These are phyloP conservation scores for Drosophila prolongata DNA, from an alignment of 2,888 invertebrate genomes.

Conservation along the genomic window DNA sequence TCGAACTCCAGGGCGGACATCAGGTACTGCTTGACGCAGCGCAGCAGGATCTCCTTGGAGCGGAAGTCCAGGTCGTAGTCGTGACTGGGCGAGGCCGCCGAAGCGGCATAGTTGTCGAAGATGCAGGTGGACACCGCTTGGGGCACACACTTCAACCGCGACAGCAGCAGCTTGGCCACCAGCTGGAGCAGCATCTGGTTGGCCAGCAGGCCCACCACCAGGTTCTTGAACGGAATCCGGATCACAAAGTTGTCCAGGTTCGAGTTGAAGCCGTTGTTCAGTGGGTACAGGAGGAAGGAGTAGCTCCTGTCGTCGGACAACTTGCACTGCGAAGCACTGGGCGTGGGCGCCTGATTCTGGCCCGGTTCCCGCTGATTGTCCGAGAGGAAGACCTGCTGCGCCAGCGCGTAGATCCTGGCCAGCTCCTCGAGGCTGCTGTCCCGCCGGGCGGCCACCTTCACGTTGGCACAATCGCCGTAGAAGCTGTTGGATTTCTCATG, in stretches of 20 bases:
- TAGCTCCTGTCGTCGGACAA: constrained; percentile 93
- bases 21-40: constrained; percentile 93
- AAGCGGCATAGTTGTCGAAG: constrained; percentile 84
- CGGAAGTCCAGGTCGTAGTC: constrained; percentile 84
- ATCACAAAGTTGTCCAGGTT: constrained; percentile 92
- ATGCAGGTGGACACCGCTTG: constrained; percentile 85
- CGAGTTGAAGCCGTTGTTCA: constrained; percentile 89
- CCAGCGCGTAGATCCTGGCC: constrained; percentile 93
- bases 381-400: constrained; percentile 93
- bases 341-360: constrained; percentile 20
- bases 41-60: constrained; percentile 88
- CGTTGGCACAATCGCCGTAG: constrained; percentile 95
- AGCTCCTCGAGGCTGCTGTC: constrained; percentile 94
- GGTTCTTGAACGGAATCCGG: constrained; percentile 93
- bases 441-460: constrained; percentile 95
- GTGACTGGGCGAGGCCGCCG: constrained; percentile 84
- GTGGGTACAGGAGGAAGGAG: constrained; percentile 93
- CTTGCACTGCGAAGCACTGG: constrained; percentile 74
- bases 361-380: constrained; percentile 85
- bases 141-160: constrained; percentile 89
- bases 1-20: constrained; percentile 94
- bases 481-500: constrained; percentile 96
- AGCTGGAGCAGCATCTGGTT: constrained; percentile 97
- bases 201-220: constrained; percentile 94
- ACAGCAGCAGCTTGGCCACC: constrained; percentile 93